Base-by-base conservation (phyloP, 2,113 vertebrate species). In the Rhinolophus sinicus region DNA sequence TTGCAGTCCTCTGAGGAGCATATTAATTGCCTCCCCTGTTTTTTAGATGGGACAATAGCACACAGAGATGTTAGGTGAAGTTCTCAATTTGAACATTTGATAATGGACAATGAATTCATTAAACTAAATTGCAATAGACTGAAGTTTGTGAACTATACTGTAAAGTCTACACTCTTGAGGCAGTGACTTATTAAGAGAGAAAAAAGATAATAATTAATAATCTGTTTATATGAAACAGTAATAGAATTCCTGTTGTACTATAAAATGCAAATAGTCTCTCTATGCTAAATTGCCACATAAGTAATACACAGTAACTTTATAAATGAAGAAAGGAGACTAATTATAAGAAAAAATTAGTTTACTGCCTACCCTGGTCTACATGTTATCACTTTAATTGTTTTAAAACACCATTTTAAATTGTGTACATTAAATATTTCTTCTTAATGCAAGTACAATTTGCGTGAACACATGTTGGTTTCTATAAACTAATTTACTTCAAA, bases 211-310 rank as follows among this genome's bases (percentile, higher is more conserved):
- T 65, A 87, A 81, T 81, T 93, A 58, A 50, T 88, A 85, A 95
- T 52, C 77, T 93, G 18, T 10, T 90, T 87, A 80, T 70, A 58
- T 60, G 9, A 58, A 81, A 60, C 9, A 89, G n/a, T 47, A 60
- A 89, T 76, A 89, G 73, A 94, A 52, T 33, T 26, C 0, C 50
- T 33, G 50, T 72, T 90, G 35, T 38, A 52, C 14, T 65, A 52
- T 83, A 88, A 91, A 89, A 38, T 83, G 8, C 18, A 85, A 83
- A 87, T n/a, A 72, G 10, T 18, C 2, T 33, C 0, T 87, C 9
- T 82, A n/a, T 65, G 28, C 5, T 94, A 56, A 67, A 77, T 56
- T 95, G 30, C 87, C 78, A 67, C 90, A 67, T 64, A 95, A 93
- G 13, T 40, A 83, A n/a, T 64, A 83, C 10, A 78, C 15, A 87